A percentile compares a stretch with the other conserved stretches of the same genome.
These are phyloP conservation scores for Caranx melampygus DNA, from an alignment of 2,113 vertebrate species.

Conservation along the genomic window DNA sequence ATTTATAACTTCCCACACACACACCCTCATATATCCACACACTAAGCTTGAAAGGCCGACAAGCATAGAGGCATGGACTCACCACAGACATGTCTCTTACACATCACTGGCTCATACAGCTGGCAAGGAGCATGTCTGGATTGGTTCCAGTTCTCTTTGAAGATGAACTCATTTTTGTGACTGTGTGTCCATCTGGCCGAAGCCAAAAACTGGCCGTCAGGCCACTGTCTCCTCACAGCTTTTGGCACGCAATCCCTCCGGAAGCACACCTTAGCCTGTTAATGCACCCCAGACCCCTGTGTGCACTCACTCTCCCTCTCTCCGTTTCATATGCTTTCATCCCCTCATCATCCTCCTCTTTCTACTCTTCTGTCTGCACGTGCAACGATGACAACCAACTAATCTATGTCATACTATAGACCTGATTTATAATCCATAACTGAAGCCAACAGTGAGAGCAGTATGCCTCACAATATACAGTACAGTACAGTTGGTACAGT, in stretches of 20 bases:
- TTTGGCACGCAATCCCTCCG: slow-evolving; percentile 63
- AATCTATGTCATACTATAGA: slow-evolving; percentile 7
- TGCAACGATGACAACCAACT: slow-evolving; percentile 33
- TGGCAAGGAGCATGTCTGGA: slow-evolving; percentile 58
- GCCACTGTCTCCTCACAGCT: slow-evolving; percentile 49
- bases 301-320: slow-evolving; percentile 26
- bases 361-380: slow-evolving; percentile 32
- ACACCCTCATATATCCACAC: not conserved
- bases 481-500: too few species aligned
- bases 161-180: slow-evolving; percentile 56
- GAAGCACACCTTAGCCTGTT: slow-evolving; percentile 62
- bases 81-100: slow-evolving; percentile 39
- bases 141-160: slow-evolving; percentile 78
- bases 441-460: slow-evolving; percentile 9
- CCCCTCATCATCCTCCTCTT: slow-evolving; percentile 26
- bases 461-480: not conserved
- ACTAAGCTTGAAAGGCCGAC: slow-evolving; percentile 4
- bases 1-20: slow-evolving; percentile 71
- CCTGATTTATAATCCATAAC: slow-evolving; percentile 22
- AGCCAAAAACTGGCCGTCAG: slow-evolving; percentile 43
- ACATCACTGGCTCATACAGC: slow-evolving; percentile 38
- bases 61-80: slow-evolving; percentile 25
- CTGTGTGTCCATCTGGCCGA: slow-evolving; percentile 59
- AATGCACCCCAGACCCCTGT: slow-evolving; percentile 69
- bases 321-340: slow-evolving; percentile 20